Base-by-base conservation (phyloP, 1,140 invertebrate genomes). In the Drosophila littoralis region DNA sequence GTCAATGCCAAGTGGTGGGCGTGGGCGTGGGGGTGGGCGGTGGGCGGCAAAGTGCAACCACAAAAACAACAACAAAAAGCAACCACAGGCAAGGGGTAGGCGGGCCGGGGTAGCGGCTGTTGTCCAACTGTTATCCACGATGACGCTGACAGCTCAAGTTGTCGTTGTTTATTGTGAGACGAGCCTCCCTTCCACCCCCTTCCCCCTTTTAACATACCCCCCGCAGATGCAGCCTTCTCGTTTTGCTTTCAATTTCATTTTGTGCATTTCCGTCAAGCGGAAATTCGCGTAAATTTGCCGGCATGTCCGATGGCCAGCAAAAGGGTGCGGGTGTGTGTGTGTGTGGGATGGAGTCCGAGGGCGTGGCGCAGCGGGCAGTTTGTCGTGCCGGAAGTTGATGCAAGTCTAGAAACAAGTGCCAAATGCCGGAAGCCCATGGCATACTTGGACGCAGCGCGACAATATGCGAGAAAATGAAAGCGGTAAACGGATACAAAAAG, bases 341-440 rank as follows among this genome's bases (percentile, higher is more conserved):
- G 13, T 10, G 40, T 17, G 58, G 7, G 9, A 10, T 22, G 1
- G 6, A 17, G 7, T 7, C n/a, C 32, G 22, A 10, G 17, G 32
- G 64, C 35, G 45, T 40, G 36, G 46, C 17, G 60, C 13, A 63
- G 12, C 50, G 46, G 36, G 36, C 48, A 43, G 57, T 28, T 61
- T 54, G 75, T 48, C 43, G 33, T 74, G 69, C 69, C 83, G 83
- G 83, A 88, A 88, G 83, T 83, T 83, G 84, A 83, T 89, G 84
- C 80, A 88, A 88, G 82, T 89, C 83, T 88, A 89, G 84, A 80
- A 88, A 88, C 83, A 86, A 88, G 83, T 88, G 83, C 79, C 84
- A 89, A 88, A 88, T 88, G 83, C 80, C 83, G 83, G 83, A 88
- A 89, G 84, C 73, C 57, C 75, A 60, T 82, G 83, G 65, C 77